Conservation (phyloP, 2,888 invertebrate species). For the Steinernema scapterisci region DNA sequence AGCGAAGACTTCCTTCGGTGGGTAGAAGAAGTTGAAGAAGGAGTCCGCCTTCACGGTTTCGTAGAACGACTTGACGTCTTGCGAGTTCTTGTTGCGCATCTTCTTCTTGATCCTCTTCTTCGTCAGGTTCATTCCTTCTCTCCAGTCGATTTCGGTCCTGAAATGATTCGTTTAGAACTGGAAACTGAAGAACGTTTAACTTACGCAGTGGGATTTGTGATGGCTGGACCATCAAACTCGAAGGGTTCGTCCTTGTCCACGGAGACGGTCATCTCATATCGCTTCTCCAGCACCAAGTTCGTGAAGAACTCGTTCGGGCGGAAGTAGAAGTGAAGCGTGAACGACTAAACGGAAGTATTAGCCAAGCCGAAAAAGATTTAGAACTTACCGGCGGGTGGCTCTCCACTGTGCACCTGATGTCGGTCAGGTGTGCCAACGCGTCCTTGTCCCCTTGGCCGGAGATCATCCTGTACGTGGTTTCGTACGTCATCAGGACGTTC, state of each 20-base stretch:
- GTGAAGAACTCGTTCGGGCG: constrained; percentile 88
- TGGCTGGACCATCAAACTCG: constrained; percentile 91
- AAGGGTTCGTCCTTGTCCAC: constrained; percentile 69
- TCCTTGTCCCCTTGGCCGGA: constrained; percentile 60
- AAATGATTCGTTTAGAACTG: constrained; percentile 57
- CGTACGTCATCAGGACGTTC: constrained; percentile 88
- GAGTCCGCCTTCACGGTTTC: constrained; percentile 78
- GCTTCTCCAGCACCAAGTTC: constrained; percentile 84
- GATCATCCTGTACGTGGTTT: constrained; percentile 82
- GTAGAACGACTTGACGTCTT: not conserved
- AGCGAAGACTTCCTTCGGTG: constrained; percentile 47
- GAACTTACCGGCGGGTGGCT: constrained; percentile 41
- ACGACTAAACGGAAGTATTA: constrained; percentile 65
- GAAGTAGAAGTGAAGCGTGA: constrained; percentile 87
- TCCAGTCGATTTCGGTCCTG: constrained; percentile 95
- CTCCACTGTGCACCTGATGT: constrained; percentile 52
- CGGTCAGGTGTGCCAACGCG: constrained; percentile 56
- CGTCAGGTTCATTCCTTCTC: constrained; percentile 94
- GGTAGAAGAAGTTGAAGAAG: constrained; percentile 93
- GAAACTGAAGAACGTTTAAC: constrained; percentile 27
- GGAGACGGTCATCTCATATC: constrained; percentile 79
- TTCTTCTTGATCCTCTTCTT: constrained; percentile 89
- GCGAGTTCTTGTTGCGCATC: constrained; percentile 68
- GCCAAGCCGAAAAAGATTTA: not conserved
- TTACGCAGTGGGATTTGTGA: constrained; percentile 83